Percentiles rank a stretch among this genome's conserved stretches.
phyloP scores from a whole-genome alignment of 2,888 invertebrate genomes.

The Enchytraeus crypticus region DNA sequence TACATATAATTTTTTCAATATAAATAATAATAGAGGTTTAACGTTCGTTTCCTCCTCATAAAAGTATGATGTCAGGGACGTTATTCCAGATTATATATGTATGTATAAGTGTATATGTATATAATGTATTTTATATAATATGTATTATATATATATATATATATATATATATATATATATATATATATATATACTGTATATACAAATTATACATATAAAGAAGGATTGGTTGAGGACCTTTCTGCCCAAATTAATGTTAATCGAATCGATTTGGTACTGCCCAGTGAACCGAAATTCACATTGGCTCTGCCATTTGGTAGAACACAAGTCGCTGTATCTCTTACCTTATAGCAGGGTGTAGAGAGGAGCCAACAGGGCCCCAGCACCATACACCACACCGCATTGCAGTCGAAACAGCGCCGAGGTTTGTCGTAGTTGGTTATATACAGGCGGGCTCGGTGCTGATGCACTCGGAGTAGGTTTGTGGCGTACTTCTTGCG shows the following conservation, averaged over 20 bases:
- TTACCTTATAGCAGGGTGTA: conserved; percentile 31
- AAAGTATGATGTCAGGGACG: too few species aligned
- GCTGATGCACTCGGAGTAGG: conserved; percentile 17
- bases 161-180: background rate
- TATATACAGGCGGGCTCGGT: conserved; percentile 28
- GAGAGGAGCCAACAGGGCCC: conserved; percentile 28
- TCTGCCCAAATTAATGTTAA: background rate
- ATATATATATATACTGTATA: background rate
- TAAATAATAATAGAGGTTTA: too few species aligned
- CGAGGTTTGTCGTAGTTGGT: conserved; percentile 28
- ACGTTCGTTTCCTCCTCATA: too few species aligned
- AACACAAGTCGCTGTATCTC: too few species aligned
- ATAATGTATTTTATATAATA: too few species aligned
- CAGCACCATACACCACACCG: conserved; percentile 27
- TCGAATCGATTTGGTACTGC: background rate
- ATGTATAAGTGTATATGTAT: too few species aligned
- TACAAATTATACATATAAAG: too few species aligned
- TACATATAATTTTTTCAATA: too few species aligned
- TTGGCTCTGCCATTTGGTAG: background rate
- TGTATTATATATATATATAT: background rate
- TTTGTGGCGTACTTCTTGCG: too few species aligned
- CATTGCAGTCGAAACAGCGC: conserved; percentile 29
- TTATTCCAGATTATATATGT: too few species aligned
- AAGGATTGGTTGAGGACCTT: too few species aligned
- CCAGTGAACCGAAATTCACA: background rate